These are phyloP conservation scores for Neostethus bicornis DNA, from an alignment of 2,797 vertebrate genomes.

Conservation along the genomic window DNA sequence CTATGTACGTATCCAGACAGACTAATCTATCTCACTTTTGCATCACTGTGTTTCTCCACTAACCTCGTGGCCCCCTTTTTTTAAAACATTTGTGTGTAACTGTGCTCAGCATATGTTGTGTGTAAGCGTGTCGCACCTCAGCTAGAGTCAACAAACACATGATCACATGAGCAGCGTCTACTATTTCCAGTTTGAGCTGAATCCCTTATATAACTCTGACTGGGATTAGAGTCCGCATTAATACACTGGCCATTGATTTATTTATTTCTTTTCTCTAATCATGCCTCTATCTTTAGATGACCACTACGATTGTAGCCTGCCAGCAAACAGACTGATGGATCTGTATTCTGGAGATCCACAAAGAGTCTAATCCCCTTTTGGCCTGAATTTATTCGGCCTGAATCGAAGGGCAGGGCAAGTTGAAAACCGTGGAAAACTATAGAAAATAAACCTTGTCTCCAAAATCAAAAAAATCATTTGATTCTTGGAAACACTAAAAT, in stretches of 20 bases:
- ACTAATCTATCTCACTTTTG: conserved; percentile 2
- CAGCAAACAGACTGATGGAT: conserved; percentile 40
- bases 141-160: conserved; percentile 45
- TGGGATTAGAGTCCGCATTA: conserved; percentile 58
- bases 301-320: conserved; percentile 27
- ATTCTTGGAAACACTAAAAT: background rate
- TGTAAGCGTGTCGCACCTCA: conserved; percentile 53
- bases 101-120: conserved; percentile 40
- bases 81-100: conserved; percentile 16
- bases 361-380: conserved; percentile 70
- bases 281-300: conserved; percentile 56
- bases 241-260: conserved; percentile 62
- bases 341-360: conserved; percentile 56
- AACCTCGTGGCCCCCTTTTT: conserved; percentile 11
- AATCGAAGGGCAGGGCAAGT: conserved; percentile 34
- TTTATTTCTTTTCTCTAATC: conserved; percentile 67
- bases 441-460: background rate
- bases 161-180: conserved; percentile 53
- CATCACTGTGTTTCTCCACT: conserved; percentile 12
- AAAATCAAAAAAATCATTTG: background rate
- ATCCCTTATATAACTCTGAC: conserved; percentile 63
- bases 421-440: too few species aligned
- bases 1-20: conserved; percentile 6
- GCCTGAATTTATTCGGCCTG: conserved; percentile 57
- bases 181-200: conserved; percentile 43